Conservation (phyloP, 1,140 invertebrate species). For the Zophobas atratus region DNA sequence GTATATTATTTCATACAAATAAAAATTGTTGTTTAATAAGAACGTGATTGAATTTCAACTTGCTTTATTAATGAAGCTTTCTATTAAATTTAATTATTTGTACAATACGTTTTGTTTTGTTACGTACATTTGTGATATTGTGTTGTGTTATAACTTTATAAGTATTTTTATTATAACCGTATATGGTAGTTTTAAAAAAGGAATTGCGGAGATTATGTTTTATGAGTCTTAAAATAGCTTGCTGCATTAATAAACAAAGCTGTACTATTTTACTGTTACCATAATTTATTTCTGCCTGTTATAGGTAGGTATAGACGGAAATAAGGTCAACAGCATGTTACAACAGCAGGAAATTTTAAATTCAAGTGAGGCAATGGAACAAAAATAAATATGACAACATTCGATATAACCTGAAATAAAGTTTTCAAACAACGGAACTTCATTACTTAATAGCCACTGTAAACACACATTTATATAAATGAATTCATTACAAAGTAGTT, state of each 20-base stretch:
- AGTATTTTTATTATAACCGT: neutral
- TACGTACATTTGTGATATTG: neutral
- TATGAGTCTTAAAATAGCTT: too few species aligned
- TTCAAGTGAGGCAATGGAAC: slow-evolving; percentile 17
- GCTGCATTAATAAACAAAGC: too few species aligned
- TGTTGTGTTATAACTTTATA: neutral
- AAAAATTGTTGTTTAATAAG: too few species aligned
- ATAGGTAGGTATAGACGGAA: neutral
- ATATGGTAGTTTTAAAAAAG: neutral
- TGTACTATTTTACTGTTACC: too few species aligned
- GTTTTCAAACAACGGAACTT: neutral
- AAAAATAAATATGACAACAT: slow-evolving; percentile 40
- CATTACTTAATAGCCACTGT: neutral
- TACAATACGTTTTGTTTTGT: neutral
- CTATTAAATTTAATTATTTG: too few species aligned
- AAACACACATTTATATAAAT: neutral
- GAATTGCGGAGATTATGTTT: too few species aligned
- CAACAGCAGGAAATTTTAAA: slow-evolving; percentile 10
- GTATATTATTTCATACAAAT: too few species aligned
- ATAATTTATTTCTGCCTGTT: neutral
- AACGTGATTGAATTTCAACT: too few species aligned
- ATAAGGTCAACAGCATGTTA: slow-evolving; percentile 23
- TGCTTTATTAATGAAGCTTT: too few species aligned
- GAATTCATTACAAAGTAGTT: too few species aligned
- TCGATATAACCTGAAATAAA: neutral